These are phyloP conservation scores for Dipodomys spectabilis DNA, from an alignment of 2,113 vertebrate genomes.

Conservation along the genomic window DNA sequence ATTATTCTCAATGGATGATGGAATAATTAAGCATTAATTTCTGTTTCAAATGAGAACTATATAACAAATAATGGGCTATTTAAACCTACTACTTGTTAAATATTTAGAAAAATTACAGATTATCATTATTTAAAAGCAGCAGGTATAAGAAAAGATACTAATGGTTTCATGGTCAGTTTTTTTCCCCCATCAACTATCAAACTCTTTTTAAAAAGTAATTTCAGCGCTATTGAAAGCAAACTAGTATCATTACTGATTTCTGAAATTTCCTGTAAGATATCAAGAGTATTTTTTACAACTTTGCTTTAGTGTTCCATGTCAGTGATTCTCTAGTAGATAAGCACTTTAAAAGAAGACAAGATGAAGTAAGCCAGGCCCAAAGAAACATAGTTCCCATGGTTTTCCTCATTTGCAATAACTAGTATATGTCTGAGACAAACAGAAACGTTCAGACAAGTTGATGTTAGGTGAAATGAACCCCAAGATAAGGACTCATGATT, in stretches of 20 bases:
- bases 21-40: constrained; percentile 71
- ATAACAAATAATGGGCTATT: neutral
- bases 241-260: neutral
- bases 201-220: neutral
- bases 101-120: constrained; percentile 23
- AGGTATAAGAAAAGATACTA: neutral
- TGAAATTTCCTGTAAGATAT: neutral
- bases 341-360: neutral
- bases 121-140: neutral
- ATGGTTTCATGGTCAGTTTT: neutral
- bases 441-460: no score
- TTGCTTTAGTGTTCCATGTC: neutral
- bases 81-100: neutral
- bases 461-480: no score
- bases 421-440: no score
- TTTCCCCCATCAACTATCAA: constrained; percentile 14
- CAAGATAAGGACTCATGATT: no score
- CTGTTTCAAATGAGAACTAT: constrained; percentile 44
- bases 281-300: neutral
- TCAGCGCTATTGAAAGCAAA: neutral
- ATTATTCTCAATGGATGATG: constrained; percentile 55
- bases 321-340: neutral
- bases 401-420: no score
- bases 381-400: no score
- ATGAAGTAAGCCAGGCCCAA: no score